Base-by-base conservation (phyloP, 1,140 invertebrate species). In the Notospermus geniculatus region DNA sequence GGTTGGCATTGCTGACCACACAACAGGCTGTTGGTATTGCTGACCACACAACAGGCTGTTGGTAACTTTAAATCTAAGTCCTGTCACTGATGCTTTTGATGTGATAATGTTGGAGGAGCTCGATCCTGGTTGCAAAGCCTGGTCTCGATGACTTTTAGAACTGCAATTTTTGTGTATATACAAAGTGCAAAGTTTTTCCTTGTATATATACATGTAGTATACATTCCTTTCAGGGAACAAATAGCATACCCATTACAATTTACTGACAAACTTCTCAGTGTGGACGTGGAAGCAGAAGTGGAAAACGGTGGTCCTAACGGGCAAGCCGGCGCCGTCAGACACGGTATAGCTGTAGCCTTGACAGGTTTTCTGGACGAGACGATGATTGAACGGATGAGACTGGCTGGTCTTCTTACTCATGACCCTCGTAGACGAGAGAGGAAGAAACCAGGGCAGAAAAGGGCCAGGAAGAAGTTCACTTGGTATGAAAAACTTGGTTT, bases 361-460 rank as follows among this genome's bases (percentile, higher is more conserved):
- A 83, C 87, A 63, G 91, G 87, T 77, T 96, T 95, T 85, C 87
- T 96, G 13, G 87, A 90, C 69, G 72, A 82, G 57, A 85, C 88
- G 50, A 89, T 86, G 78, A 77, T 90, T 15, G 90, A 95, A 82
- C 87, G 87, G 73, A 92, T 97, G 91, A 86, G 92, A 84, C 76
- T 96, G 89, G 95, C 93, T 82, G 96, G 96, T 52, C 78, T 98
- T 61, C 80, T 99, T 28, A 92, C 90, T 32, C 83, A 83, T 73
- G 96, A 99, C 79, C 84, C 82, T 54, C 85, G 95, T 59, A 81
- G 74, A 30, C 86, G 86, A 65, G 95, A 98, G 81, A 86, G 96
- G 70, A 96, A 96, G 86, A 97, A 98, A 86, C 88, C 88, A 50
- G 96, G 95, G 46, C 92, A 95, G 83, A 86, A 87, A 75, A 91